phyloP scores from a whole-genome alignment of 2,797 vertebrate species.

The Gouania willdenowi region DNA sequence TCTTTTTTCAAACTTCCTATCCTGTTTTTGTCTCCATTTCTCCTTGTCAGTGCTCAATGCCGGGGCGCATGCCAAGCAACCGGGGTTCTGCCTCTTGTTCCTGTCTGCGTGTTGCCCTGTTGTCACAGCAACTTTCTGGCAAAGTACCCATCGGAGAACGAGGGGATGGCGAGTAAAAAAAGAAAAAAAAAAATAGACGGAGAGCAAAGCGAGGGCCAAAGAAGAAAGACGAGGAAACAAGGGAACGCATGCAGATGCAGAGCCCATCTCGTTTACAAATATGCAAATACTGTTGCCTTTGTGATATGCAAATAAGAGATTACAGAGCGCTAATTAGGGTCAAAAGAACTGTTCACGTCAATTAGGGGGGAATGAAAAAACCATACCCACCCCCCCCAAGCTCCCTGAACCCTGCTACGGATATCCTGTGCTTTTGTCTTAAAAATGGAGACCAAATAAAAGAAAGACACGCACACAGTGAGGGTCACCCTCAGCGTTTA shows the following conservation, averaged over 20 bases:
- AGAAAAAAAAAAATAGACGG: constrained; percentile 22
- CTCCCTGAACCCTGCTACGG: constrained; percentile 61
- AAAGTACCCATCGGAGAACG: constrained; percentile 38
- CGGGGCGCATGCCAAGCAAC: constrained; percentile 46
- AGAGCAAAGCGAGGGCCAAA: constrained; percentile 47
- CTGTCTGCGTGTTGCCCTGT: constrained; percentile 50
- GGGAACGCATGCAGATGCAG: constrained; percentile 81
- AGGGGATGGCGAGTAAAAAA: constrained; percentile 16
- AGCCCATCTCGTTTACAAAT: constrained; percentile 88
- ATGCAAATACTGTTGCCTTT: constrained; percentile 91
- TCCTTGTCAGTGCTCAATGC: constrained; percentile 29
- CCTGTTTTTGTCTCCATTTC: constrained; percentile 2
- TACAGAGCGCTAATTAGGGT: constrained; percentile 95
- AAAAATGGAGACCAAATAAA: constrained; percentile 70
- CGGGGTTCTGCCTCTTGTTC: constrained; percentile 41
- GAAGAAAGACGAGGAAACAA: constrained; percentile 74
- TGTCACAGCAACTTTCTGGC: constrained; percentile 64
- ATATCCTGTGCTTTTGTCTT: constrained; percentile 77
- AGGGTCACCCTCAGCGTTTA: constrained; percentile 26
- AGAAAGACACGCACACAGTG: constrained; percentile 52
- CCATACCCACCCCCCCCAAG: constrained; percentile 67
- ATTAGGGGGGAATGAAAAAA: constrained; percentile 84
- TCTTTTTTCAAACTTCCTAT: constrained; percentile 14
- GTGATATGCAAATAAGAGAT: constrained; percentile 92
- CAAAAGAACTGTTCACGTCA: constrained; percentile 90